Evolutionary conservation across 1,140 invertebrate species (phyloP), one percentile per base, ranked within the genome.

Genomic region (Planococcus citri): DNA sequence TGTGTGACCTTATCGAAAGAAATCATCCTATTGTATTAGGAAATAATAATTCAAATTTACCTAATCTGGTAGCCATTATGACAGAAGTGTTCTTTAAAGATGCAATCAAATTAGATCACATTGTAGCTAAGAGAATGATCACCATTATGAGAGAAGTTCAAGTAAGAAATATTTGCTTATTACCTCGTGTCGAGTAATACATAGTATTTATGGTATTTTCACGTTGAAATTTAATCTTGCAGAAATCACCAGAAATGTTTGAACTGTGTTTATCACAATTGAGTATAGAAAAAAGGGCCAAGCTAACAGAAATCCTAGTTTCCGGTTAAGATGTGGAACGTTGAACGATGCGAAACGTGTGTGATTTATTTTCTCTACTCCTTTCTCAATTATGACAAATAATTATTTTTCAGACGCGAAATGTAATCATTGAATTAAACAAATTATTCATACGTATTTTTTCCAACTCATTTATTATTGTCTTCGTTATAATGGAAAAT

Each of bases 1-100:
- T 99, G 27, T 98, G 95, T 80, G 94, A 97, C 81, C 82, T 99
- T 38, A 89, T 97, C 68, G 94, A 97, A 81, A 83, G 84, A 71
- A 94, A 97, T 78, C 90, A 98, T 81, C 87, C 89, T 3, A 79
- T 87, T 41, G 85, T 97, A 60, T 80, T 97, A 75, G 93, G 92
- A 25, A 83, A 82, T 27, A 87, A 93, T 75, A 94, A 95, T 76
- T 81, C 85, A 69, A 97, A 97, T 81, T 82, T 98, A 73, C 93
- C 93, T 25, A 84, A 85, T 71, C 86, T 98, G 71, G 86, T 98
- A 72, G 84, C 85, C 70, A 89, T 95, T 71, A 90, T 98, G 72
- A 91, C 92, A 0, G 92, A 97, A 78, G 90, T 92, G 0, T 88
- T 98, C 77, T 81, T 82, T 69, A 85, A 85, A 75, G 90, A 93